These are phyloP conservation scores for Pan troglodytes DNA, from an alignment of 2,113 vertebrate species.

Conservation along the genomic window DNA sequence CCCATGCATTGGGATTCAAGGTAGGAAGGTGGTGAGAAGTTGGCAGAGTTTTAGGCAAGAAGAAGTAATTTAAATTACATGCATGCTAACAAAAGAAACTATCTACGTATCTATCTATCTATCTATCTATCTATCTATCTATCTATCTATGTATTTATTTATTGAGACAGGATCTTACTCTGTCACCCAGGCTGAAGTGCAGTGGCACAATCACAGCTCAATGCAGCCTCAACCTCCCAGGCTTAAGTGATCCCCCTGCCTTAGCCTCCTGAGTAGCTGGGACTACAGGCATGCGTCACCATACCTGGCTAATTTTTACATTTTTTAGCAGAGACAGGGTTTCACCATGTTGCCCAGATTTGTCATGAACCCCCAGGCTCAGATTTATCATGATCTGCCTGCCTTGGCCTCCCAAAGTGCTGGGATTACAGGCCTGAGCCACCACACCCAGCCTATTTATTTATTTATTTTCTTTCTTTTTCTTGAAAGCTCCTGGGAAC, in stretches of 20 bases:
- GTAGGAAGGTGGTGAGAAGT: fast-evolving
- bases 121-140: no score
- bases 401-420: background rate
- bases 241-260: background rate
- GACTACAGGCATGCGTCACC: background rate
- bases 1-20: fast-evolving
- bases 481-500: background rate
- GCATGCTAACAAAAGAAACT: background rate
- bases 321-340: background rate
- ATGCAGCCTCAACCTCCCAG: background rate
- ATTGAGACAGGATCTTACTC: no score
- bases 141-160: no score
- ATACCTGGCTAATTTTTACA: background rate
- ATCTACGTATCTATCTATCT: no score
- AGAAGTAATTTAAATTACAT: background rate
- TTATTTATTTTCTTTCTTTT: background rate
- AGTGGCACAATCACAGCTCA: background rate
- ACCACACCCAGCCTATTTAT: background rate
- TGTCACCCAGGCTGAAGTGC: background rate
- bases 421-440: background rate
- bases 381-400: no score
- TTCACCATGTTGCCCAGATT: background rate
- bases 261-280: background rate
- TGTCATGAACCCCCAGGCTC: background rate
- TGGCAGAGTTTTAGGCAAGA: background rate